Base-by-base conservation (phyloP, 1,140 invertebrate species). In the Drosophila busckii region DNA sequence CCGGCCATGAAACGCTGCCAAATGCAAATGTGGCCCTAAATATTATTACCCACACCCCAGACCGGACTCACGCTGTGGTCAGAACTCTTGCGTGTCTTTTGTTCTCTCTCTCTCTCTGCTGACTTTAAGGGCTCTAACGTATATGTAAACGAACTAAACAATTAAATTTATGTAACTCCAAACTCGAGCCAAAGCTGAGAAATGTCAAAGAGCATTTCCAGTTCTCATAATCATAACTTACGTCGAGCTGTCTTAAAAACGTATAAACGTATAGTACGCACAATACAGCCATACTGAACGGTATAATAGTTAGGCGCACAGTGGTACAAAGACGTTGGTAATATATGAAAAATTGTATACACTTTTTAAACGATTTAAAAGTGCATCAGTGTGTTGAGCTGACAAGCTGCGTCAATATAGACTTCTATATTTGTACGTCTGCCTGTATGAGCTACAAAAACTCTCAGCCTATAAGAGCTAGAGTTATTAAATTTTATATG, bases 201-300 rank as follows among this genome's bases (percentile, higher is more conserved):
- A 80, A 78, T 53, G 49, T 52, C 56, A 70, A 59, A 69, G 73
- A 68, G 65, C 66, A 65, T 83, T 82, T 76, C 62, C 76, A 83
- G 75, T 76, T 67, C 66, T 60, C 71, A 78, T 82, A 83, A 83
- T 83, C 78, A 82, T 82, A 82, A 82, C 73, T 82, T 76, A 82
- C 34, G 58, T 34, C 58, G 70, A 76, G 75, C 63, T 62, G 66
- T 70, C 64, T 35, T 26, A 34, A 29, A 29, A 42, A 38, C 41
- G 29, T 48, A 49, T 19, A 41, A 19, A n/a, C 26, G 28, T 28
- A 34, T 13, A 34, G 22, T 16, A 23, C 32, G n/a, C 28, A 22
- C 17, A 13, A 45, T 73, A 68, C 73, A 78, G 68, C 73, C n/a
- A n/a, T n/a, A n/a, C n/a, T 78, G 73, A 63, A n/a, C n/a, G n/a